A percentile compares a stretch with the other conserved stretches of the same genome.
Conservation (phyloP, 2,888 invertebrate species). For the Drosophila phalerata region DNA sequence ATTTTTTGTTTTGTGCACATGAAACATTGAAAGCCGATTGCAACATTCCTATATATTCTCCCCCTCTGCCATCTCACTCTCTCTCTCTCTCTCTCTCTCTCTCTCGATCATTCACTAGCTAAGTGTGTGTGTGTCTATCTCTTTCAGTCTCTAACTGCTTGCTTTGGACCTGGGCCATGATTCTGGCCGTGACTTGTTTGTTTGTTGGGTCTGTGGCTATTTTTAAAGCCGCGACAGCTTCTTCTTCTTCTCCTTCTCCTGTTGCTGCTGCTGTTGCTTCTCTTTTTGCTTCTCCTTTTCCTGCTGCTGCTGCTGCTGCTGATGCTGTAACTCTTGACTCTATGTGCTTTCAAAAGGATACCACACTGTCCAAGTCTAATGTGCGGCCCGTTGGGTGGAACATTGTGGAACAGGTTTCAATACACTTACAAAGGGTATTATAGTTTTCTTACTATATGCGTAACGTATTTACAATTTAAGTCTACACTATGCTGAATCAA, state of each 20-base stretch:
- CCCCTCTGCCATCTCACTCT: neutral
- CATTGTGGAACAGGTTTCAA: neutral
- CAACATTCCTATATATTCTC: conserved; percentile 59
- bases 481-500: too few species aligned
- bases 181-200: conserved; percentile 76
- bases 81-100: conserved; percentile 13
- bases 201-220: conserved; percentile 66
- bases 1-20: conserved; percentile 52
- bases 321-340: conserved; percentile 10
- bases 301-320: conserved; percentile 2
- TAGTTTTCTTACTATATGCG: too few species aligned
- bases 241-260: conserved; percentile 18
- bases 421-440: neutral
- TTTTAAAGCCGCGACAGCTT: conserved; percentile 55
- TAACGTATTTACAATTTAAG: too few species aligned
- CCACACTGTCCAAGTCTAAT: conserved; percentile 52
- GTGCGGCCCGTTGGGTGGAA: conserved; percentile 73
- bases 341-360: conserved; percentile 46
- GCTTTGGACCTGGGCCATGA: conserved; percentile 43
- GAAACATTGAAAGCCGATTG: conserved; percentile 68
- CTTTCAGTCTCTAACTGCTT: conserved; percentile 10
- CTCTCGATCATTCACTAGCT: conserved; percentile 5
- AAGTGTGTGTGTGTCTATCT: conserved; percentile 14
- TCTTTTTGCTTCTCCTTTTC: conserved; percentile 1
- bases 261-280: neutral